Evolutionary conservation across 1,140 invertebrate genomes (phyloP).

Genomic region (Lepidurus apus): DNA sequence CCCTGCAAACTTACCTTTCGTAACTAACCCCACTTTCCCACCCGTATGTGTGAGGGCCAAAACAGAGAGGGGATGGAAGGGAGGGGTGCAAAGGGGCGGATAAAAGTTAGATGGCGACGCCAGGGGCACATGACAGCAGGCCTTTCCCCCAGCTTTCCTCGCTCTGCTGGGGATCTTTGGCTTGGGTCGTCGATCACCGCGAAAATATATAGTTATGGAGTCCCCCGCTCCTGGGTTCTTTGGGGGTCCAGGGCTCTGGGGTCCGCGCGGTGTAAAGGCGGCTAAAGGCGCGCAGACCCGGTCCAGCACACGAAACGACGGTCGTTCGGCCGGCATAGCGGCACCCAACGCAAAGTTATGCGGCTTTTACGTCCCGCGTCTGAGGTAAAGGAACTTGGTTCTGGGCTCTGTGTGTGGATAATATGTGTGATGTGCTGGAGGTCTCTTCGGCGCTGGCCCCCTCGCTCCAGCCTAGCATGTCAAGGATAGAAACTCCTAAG

Average conservation of each 20-base stretch:
- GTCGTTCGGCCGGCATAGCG: background rate
- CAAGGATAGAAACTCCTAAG: conserved; percentile 10
- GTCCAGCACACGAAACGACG: background rate
- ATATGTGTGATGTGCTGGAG: conserved; percentile 6
- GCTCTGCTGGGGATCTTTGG: conserved; percentile 4
- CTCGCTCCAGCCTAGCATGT: conserved; percentile 5
- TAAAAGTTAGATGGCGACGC: background rate
- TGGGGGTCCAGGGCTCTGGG: background rate
- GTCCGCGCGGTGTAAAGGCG: conserved; percentile 1
- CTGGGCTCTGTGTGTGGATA: background rate
- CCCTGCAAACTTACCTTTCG: background rate
- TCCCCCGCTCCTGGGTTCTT: background rate
- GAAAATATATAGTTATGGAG: background rate
- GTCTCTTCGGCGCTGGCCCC: background rate
- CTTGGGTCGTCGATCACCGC: conserved; percentile 16
- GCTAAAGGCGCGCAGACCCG: background rate
- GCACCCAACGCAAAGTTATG: conserved; percentile 12
- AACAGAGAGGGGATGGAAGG: background rate
- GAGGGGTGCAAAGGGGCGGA: background rate
- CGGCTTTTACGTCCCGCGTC: background rate
- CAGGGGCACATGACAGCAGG: conserved; percentile 20
- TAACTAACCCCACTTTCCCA: background rate
- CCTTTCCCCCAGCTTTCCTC: conserved; percentile 6
- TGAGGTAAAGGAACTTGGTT: conserved; percentile 6
- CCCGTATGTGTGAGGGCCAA: background rate